Conservation (phyloP, 1,140 invertebrate species). For the Phortica variegata region DNA sequence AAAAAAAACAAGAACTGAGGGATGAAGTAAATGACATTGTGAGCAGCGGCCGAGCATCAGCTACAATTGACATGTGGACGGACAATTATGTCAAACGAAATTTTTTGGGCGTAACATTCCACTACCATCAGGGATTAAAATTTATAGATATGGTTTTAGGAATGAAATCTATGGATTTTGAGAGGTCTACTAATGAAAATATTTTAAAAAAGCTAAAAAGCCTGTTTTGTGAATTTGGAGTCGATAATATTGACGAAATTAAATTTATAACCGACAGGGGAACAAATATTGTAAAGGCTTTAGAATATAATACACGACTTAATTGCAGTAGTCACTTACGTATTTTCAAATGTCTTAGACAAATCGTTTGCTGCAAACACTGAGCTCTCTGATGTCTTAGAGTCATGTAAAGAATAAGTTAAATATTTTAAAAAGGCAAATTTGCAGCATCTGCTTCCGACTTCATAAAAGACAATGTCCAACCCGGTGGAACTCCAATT, state of each 20-base stretch:
- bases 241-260: slow-evolving; percentile 10
- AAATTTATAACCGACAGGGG: slow-evolving; percentile 17
- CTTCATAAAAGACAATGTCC: slow-evolving; percentile 6
- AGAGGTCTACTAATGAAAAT: neutral
- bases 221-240: neutral
- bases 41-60: neutral
- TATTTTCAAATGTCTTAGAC: slow-evolving; percentile 11
- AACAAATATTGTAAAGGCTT: slow-evolving; percentile 8
- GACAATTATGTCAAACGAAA: neutral
- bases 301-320: slow-evolving; percentile 3
- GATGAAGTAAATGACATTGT: slow-evolving; percentile 7
- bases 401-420: slow-evolving; percentile 7
- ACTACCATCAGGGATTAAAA: neutral
- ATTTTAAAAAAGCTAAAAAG: neutral
- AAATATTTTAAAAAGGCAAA: slow-evolving; percentile 15
- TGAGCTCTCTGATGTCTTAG: slow-evolving; percentile 6
- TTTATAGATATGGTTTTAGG: neutral
- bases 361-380: slow-evolving; percentile 1
- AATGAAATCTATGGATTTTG: slow-evolving; percentile 2
- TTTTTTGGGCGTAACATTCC: neutral
- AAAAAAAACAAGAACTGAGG: slow-evolving; percentile 6
- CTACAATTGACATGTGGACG: neutral
- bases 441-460: slow-evolving; percentile 7
- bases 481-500: slow-evolving; percentile 11
- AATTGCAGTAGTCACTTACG: slow-evolving; percentile 14